Base-by-base conservation (phyloP, 2,797 vertebrate genomes). In the Hemitrygon akajei region DNA sequence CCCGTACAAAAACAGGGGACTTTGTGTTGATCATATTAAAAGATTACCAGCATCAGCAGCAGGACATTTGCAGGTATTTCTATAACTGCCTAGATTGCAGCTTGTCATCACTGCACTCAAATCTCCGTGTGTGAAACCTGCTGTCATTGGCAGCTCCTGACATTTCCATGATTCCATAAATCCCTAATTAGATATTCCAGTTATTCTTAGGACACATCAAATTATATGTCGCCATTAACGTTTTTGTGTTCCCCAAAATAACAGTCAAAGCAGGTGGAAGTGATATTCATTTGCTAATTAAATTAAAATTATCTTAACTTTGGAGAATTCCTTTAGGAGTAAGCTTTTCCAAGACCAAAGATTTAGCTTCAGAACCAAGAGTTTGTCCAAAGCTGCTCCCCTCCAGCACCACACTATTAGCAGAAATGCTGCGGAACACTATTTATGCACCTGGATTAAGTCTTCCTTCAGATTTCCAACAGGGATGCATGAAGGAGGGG, bases 201-300 rank as follows among this genome's bases (percentile, higher is more conserved):
- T 69, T 69, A 69, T 37, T 66, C n/a, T 34, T 89, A 27, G 7
- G 63, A 37, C 60, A 69, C 86, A 89, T 89, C 63, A 69, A 69
- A 22, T 89, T 89, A 66, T 89, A 22, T 69, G 63, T 11, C 22
- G 34, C 63, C 60, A 89, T 89, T 89, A 89, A 89, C n/a, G 37
- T 37, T 58, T 89, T 37, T 37, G 47, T 20, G 22, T 69, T 18
- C n/a, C 60, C 37, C 86, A 66, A 89, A 66, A 89, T 89, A 89
- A 89, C 63, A 66, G 18, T 69, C 7, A 37, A 89, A 73, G 69
- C n/a, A 89, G 86, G 69, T 89, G 86, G 18, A 87, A 34, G 66
- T 89, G 60, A 89, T 37, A 66, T 89, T 37, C 86, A 66, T 63
- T 34, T 89, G 60, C 86, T 89, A 89, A 89, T 69, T 89, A 89